phyloP scores from a whole-genome alignment of 2,797 vertebrate genomes.

The Enteromius mattozi region DNA sequence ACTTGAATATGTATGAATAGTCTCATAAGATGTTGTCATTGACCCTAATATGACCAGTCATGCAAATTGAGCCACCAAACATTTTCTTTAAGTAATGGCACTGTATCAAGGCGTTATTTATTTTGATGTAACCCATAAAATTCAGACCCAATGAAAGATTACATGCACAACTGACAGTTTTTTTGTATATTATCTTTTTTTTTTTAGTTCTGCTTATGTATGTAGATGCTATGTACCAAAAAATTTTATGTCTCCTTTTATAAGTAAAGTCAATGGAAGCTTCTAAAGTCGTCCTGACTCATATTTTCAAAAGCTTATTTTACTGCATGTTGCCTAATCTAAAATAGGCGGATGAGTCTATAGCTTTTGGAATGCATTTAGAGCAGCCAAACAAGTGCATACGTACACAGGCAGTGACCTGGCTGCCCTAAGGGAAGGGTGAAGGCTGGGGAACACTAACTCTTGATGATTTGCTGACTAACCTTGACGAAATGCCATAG shows the following conservation, averaged over 20 bases:
- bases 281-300: constrained; percentile 53
- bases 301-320: constrained; percentile 17
- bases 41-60: constrained; percentile 56
- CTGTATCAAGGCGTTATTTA: constrained; percentile 95
- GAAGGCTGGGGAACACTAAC: constrained; percentile 46
- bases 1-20: constrained; percentile 78
- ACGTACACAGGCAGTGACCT: constrained; percentile 54
- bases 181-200: constrained; percentile 74
- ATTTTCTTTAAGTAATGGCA: constrained; percentile 84
- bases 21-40: constrained; percentile 71
- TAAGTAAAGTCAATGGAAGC: constrained; percentile 63
- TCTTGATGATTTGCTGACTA: constrained; percentile 55
- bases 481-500: constrained; percentile 55
- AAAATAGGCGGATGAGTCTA: neutral
- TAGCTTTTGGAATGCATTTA: constrained; percentile 24
- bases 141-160: constrained; percentile 73
- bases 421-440: constrained; percentile 58
- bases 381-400: constrained; percentile 31
- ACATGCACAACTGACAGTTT: constrained; percentile 69
- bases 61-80: constrained; percentile 68
- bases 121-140: constrained; percentile 81
- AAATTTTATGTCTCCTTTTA: constrained; percentile 59
- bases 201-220: constrained; percentile 75
- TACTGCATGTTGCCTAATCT: neutral
- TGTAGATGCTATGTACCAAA: constrained; percentile 84